Evolutionary conservation across 2,888 invertebrate genomes (phyloP).

Genomic region (Spilosoma lubricipeda): DNA sequence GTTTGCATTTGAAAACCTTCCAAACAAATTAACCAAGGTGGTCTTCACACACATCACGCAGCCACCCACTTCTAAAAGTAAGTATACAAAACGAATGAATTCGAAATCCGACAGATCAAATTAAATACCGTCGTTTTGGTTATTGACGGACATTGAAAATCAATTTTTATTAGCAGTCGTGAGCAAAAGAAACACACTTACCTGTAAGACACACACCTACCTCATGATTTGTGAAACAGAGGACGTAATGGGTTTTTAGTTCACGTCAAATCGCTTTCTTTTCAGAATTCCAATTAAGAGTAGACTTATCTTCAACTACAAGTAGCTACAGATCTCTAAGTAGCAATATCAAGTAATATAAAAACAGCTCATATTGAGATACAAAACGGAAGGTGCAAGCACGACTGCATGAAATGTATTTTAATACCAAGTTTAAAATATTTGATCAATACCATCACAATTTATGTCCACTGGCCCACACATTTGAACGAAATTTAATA

Average conservation of each 20-base stretch:
- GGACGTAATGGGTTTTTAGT: too few relatives aligned
- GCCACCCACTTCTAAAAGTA: neutral
- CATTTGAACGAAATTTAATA: constrained; percentile 40
- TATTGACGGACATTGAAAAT: constrained; percentile 11
- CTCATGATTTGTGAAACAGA: constrained; percentile 9
- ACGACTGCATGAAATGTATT: constrained; percentile 31
- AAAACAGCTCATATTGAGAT: constrained; percentile 34
- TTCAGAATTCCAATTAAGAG: too few relatives aligned
- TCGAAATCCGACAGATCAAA: constrained; percentile 1
- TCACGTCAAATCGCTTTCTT: too few relatives aligned
- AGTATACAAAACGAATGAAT: constrained; percentile 14
- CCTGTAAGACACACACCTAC: constrained; percentile 15
- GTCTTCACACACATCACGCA: constrained; percentile 8
- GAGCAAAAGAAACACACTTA: constrained; percentile 16
- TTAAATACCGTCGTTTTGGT: constrained; percentile 13
- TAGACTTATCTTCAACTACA: too few relatives aligned
- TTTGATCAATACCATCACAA: constrained; percentile 24
- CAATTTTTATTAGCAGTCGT: constrained; percentile 19
- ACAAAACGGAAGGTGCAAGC: constrained; percentile 40
- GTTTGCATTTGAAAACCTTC: neutral
- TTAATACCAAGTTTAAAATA: constrained; percentile 29
- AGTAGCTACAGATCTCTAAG: neutral
- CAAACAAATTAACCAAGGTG: neutral
- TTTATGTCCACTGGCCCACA: constrained; percentile 29
- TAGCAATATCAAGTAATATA: constrained; percentile 9